phyloP scores from a whole-genome alignment of 2,113 vertebrate genomes.

The Platysteira castanea region DNA sequence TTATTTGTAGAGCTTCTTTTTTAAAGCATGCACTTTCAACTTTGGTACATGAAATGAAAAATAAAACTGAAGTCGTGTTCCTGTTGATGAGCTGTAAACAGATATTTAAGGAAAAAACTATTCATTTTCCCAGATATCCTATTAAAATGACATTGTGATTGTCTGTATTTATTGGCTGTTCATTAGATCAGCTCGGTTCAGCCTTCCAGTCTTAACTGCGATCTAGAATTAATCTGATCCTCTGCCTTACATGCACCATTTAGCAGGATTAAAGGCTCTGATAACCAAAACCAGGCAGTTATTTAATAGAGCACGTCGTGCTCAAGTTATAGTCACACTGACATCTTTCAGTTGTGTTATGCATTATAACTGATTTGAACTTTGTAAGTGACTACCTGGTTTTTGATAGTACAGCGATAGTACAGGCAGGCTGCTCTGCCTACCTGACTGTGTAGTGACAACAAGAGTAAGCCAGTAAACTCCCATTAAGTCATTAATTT shows the following conservation, averaged over 20 bases:
- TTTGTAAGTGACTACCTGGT: neutral
- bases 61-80: slow-evolving; percentile 13
- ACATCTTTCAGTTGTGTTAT: neutral
- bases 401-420: neutral
- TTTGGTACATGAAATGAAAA: slow-evolving; percentile 28
- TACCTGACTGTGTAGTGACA: neutral
- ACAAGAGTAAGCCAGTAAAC: neutral
- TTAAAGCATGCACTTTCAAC: neutral
- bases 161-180: neutral
- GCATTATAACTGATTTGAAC: neutral
- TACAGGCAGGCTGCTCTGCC: neutral
- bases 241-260: neutral
- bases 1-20: slow-evolving; percentile 17
- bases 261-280: neutral
- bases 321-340: neutral
- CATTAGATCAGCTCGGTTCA: neutral
- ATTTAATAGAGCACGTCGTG: neutral
- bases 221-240: neutral
- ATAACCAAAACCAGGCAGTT: neutral
- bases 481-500: neutral
- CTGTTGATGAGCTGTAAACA: neutral
- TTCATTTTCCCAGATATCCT: neutral
- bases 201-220: neutral
- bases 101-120: neutral
- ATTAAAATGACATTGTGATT: neutral